phyloP scores from a whole-genome alignment of 2,797 vertebrate genomes.

The Alectoris magna region DNA sequence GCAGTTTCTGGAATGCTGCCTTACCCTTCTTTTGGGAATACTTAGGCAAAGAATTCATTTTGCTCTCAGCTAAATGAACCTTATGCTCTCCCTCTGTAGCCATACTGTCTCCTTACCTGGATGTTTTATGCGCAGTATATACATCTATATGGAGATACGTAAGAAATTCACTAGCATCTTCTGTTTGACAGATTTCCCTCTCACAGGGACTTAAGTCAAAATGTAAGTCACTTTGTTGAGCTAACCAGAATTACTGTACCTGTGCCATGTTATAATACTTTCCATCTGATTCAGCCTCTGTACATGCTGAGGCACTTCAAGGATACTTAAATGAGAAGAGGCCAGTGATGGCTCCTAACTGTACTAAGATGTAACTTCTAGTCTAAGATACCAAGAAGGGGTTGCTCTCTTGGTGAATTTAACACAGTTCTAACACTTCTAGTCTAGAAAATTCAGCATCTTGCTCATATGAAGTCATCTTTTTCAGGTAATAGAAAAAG shows the following conservation, averaged over 20 bases:
- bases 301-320: neutral
- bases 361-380: neutral
- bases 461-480: neutral
- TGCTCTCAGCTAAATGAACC: constrained; percentile 70
- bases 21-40: constrained; percentile 74
- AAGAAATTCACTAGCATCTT: neutral
- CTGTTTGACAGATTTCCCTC: neutral
- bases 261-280: neutral
- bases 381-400: neutral
- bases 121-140: neutral
- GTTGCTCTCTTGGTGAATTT: neutral
- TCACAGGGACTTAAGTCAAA: neutral
- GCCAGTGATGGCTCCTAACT: neutral
- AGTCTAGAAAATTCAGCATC: neutral
- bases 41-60: constrained; percentile 77
- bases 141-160: neutral
- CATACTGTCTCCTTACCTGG: constrained; percentile 35
- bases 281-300: neutral
- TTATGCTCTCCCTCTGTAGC: constrained; percentile 54
- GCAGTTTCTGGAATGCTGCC: constrained; percentile 76
- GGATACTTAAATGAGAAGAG: neutral
- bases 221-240: neutral
- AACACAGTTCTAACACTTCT: neutral
- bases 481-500: neutral
- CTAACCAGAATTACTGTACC: neutral